Base-by-base conservation (phyloP, 2,888 invertebrate genomes). In the Cephalotes varians region DNA sequence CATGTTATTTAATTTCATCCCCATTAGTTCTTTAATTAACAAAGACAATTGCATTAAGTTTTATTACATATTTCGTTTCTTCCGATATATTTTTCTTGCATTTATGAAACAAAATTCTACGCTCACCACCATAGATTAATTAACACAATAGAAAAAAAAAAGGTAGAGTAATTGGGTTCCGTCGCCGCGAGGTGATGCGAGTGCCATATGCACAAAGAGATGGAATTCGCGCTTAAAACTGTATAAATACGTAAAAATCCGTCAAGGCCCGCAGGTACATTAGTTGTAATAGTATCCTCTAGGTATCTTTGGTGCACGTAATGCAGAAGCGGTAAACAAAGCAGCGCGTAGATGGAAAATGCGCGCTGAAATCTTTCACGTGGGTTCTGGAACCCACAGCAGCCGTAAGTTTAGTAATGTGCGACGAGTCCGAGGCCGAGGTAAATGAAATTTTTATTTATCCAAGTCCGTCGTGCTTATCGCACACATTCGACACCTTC, bases 381-480 rank as follows among this genome's bases (percentile, higher is more conserved):
- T 40, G n/a, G 25, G 1, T 49, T 25, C 25, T 18, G 15, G 1
- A 73, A 25, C 4, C 9, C n/a, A 37, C 25, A 10, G 25, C 7
- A 10, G 15, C 6, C 12, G 40, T 74, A 37, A 64, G n/a, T 64
- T 64, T 37, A 34, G 12, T 31, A 15, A 31, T 47, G 60, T 10
- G 31, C 47, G 18, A 49, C 25, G 21, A 12, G 34, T 71, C 25
- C 37, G 60, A 34, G 31, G 18, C 25, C 28, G 44, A 21, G 7
- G 4, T 25, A 18, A 51, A 40, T 80, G 60, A 80, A 80, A 72
- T 49, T 72, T 80, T 80, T 72, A 80, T 51, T 18, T 37, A 49
- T 18, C 37, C 49, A 25, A 51, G 15, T 31, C 9, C 60, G 15
- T 60, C 51, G n/a, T 21, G 40, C 12, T 72, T 28, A 37, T 51